These are phyloP conservation scores for Noturus placidus DNA, from an alignment of 2,113 vertebrate genomes.

Conservation along the genomic window DNA sequence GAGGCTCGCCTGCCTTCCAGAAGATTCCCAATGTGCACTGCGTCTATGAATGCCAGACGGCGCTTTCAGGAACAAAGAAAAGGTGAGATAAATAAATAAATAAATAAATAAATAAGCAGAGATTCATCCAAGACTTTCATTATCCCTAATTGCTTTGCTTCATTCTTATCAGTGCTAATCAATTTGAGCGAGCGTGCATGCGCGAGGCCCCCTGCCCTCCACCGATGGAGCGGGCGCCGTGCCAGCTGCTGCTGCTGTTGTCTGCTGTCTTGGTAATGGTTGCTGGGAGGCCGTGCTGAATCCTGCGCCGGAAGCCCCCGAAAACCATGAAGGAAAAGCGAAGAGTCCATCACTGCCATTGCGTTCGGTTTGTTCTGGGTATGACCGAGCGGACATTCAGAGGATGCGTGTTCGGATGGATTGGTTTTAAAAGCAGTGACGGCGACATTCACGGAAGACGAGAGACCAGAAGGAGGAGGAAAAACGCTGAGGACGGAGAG, in stretches of 20 bases:
- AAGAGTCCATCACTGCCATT: too few relatives aligned
- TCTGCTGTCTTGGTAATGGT: slow-evolving; percentile 54
- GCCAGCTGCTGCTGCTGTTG: slow-evolving; percentile 37
- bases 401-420: not conserved
- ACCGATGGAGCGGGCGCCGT: slow-evolving; percentile 24
- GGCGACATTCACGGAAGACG: not conserved
- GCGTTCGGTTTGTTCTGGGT: not conserved
- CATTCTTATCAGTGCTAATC: slow-evolving; percentile 38
- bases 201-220: not conserved
- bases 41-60: not conserved
- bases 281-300: slow-evolving; percentile 27
- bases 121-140: slow-evolving; percentile 45
- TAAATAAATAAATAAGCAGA: not conserved
- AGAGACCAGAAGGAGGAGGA: not conserved
- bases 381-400: not conserved
- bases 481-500: not conserved
- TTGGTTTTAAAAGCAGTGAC: not conserved
- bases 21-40: not conserved
- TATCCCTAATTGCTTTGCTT: slow-evolving; percentile 43
- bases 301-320: not conserved
- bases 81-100: not conserved
- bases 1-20: not conserved
- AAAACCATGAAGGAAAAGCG: not conserved
- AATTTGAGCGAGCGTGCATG: slow-evolving; percentile 4
- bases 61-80: slow-evolving; percentile 4